Percentiles rank a stretch among this genome's conserved stretches.
phyloP scores from a whole-genome alignment of 64 coral and sea anemone genomes.

The Dendronephthya gigantea region DNA sequence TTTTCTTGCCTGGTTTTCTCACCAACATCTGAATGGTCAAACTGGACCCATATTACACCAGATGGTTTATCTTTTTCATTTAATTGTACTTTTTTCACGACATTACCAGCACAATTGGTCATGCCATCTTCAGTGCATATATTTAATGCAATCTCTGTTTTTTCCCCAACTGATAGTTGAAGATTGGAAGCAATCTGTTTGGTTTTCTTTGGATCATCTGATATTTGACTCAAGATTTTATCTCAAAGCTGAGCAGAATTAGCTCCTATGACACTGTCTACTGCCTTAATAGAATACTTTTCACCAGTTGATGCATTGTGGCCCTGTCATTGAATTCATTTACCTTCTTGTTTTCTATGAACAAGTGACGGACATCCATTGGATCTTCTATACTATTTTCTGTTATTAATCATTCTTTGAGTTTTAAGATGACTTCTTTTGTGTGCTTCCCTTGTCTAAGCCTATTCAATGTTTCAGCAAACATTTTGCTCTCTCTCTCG shows the following conservation, averaged over 20 bases:
- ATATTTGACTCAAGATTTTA: conserved; percentile 28
- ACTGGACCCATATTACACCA: background rate
- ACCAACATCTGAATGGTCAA: no score
- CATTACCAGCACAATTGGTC: conserved; percentile 60
- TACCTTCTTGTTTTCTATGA: no score
- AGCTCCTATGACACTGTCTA: background rate
- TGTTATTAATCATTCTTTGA: no score
- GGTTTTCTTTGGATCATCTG: conserved; percentile 23
- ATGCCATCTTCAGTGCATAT: conserved; percentile 56
- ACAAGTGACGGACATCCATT: no score
- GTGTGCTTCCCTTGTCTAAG: no score
- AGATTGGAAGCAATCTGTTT: background rate
- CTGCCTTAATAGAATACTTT: conserved; percentile 43
- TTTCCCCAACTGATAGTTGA: conserved; percentile 42
- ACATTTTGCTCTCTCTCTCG: no score
- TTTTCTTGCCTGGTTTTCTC: no score
- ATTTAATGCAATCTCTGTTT: conserved; percentile 53
- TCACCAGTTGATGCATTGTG: conserved; percentile 38
- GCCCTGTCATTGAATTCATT: no score
- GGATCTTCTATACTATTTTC: no score
- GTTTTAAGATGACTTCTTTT: no score
- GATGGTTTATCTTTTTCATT: background rate
- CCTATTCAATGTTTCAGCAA: no score
- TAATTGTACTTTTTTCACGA: conserved; percentile 26
- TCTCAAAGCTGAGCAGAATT: conserved; percentile 16